Percentiles rank a stretch among this genome's conserved stretches.
Evolutionary conservation across 2,888 invertebrate genomes (phyloP).

Genomic region (Mechanitis messenoides): DNA sequence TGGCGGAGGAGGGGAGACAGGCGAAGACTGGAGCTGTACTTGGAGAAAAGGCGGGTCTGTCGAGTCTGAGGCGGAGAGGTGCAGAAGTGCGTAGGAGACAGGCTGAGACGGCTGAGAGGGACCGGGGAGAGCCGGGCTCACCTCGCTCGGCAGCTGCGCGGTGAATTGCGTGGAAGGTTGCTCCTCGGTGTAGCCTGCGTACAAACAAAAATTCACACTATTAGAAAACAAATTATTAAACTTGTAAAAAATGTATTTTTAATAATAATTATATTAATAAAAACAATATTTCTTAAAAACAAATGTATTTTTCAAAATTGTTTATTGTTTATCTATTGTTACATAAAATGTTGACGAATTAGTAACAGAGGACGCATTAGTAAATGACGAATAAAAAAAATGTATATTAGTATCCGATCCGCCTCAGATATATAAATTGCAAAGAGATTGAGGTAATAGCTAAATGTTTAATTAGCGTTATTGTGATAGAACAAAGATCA

Average conservation of each 20-base stretch:
- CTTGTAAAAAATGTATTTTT: too few species aligned
- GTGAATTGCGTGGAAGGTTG: constrained; percentile 86
- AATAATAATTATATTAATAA: too few species aligned
- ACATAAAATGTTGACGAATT: too few species aligned
- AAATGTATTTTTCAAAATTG: too few species aligned
- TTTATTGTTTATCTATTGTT: too few species aligned
- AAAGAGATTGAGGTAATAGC: neutral
- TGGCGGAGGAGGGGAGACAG: constrained; percentile 71
- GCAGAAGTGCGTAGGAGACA: constrained; percentile 70
- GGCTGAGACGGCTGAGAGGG: constrained; percentile 62
- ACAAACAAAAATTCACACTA: constrained; percentile 38
- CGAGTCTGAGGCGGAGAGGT: constrained; percentile 63
- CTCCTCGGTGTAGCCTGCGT: constrained; percentile 85
- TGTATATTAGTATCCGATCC: neutral
- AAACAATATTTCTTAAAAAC: too few species aligned
- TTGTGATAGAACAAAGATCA: neutral
- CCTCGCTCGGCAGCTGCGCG: constrained; percentile 83
- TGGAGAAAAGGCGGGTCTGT: constrained; percentile 63
- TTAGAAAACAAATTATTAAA: neutral
- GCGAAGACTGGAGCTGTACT: constrained; percentile 69
- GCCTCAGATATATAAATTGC: neutral
- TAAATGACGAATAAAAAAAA: neutral
- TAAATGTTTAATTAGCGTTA: neutral
- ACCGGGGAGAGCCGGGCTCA: constrained; percentile 77
- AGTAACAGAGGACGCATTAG: too few species aligned